Evolutionary conservation across 2,797 vertebrate species (phyloP).

Genomic region (Spondyliosoma cantharus): DNA sequence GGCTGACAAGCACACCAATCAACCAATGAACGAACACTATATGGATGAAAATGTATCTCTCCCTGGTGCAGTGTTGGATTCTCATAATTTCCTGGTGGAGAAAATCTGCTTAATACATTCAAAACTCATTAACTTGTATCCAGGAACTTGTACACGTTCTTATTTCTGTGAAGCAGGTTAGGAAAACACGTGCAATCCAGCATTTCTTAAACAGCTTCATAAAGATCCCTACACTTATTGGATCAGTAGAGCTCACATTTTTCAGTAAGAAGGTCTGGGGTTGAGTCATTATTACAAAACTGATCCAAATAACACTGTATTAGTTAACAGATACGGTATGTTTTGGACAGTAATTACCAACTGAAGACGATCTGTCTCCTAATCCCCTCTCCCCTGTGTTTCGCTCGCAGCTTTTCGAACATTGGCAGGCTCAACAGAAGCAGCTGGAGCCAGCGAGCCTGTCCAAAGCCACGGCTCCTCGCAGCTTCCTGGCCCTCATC

Average conservation of each 20-base stretch:
- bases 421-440: constrained; percentile 87
- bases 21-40: too few relatives aligned
- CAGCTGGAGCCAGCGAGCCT: constrained; percentile 89
- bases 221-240: background rate
- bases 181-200: background rate
- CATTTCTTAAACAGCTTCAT: background rate
- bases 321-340: constrained; percentile 45
- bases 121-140: background rate
- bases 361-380: constrained; percentile 52
- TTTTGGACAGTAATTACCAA: constrained; percentile 48
- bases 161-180: background rate
- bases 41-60: too few relatives aligned
- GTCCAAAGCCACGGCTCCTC: constrained; percentile 87
- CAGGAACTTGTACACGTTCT: background rate
- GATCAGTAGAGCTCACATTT: background rate
- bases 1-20: too few relatives aligned
- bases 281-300: constrained; percentile 29
- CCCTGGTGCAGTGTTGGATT: too few relatives aligned
- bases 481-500: constrained; percentile 91
- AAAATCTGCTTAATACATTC: too few relatives aligned
- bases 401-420: constrained; percentile 87
- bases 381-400: constrained; percentile 41
- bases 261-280: background rate
- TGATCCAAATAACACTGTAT: constrained; percentile 9
- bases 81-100: too few relatives aligned